phyloP scores from a whole-genome alignment of 2,797 vertebrate species.

The Cirrhinus molitorella region DNA sequence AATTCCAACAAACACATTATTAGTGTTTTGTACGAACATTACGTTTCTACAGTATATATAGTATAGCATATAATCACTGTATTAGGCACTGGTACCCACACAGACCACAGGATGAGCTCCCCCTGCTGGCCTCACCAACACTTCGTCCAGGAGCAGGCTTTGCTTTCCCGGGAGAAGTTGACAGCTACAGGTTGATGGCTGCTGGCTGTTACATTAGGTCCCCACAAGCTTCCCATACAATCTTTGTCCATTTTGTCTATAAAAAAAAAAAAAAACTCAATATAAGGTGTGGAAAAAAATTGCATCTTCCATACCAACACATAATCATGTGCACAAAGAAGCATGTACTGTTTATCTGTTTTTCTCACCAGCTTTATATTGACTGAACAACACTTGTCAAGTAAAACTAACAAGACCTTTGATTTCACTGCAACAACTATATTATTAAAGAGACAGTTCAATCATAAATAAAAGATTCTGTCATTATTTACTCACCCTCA shows the following conservation, averaged over 20 bases:
- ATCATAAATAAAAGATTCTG: background rate
- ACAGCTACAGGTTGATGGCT: conserved; percentile 11
- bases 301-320: background rate
- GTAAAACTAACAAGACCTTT: background rate
- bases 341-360: background rate
- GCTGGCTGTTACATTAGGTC: background rate
- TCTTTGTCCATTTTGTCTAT: background rate
- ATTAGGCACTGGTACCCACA: background rate
- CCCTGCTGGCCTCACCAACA: background rate
- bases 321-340: background rate
- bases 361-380: background rate
- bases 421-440: background rate
- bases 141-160: background rate
- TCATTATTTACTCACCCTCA: no score
- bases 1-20: no score
- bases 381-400: background rate
- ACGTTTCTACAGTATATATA: background rate
- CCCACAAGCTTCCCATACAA: background rate
- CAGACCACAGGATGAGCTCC: background rate
- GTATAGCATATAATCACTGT: background rate
- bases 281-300: background rate
- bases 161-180: background rate
- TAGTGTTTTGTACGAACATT: background rate
- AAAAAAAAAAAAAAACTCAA: background rate
- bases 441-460: background rate